These are phyloP conservation scores for Botia kubotai DNA, from an alignment of 2,797 vertebrate genomes.

Conservation along the genomic window DNA sequence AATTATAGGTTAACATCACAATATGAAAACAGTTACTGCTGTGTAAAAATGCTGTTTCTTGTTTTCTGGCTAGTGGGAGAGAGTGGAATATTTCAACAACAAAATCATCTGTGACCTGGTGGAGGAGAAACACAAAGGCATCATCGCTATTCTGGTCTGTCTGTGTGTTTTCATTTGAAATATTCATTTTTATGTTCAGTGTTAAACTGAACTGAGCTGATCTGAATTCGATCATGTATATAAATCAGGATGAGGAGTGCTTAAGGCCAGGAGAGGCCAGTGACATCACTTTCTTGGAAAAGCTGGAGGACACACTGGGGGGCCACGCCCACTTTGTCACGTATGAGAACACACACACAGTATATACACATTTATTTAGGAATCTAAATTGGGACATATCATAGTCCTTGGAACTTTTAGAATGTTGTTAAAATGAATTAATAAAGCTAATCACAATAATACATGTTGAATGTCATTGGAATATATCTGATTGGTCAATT, in stretches of 20 bases:
- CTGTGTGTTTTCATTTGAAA: background rate
- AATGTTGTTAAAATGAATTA: background rate
- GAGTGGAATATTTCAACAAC: slow-evolving; percentile 97
- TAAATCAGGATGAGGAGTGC: slow-evolving; percentile 93
- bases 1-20: no score
- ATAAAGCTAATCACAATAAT: background rate
- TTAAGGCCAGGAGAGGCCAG: slow-evolving; percentile 92
- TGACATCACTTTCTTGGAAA: slow-evolving; percentile 92
- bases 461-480: background rate
- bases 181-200: background rate
- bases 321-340: slow-evolving; percentile 94
- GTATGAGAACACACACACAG: slow-evolving; percentile 74
- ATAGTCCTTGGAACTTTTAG: background rate
- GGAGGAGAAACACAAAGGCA: slow-evolving; percentile 97
- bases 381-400: background rate
- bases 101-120: slow-evolving; percentile 98
- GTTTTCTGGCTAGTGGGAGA: slow-evolving; percentile 86
- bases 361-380: background rate
- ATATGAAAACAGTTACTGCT: no score
- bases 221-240: background rate
- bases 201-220: background rate
- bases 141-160: slow-evolving; percentile 92
- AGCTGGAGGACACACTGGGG: slow-evolving; percentile 89
- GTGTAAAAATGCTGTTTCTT: background rate
- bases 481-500: slow-evolving; percentile 30